Percentiles rank a stretch among this genome's conserved stretches.
phyloP scores from a whole-genome alignment of 2,113 vertebrate species.

The Conger conger region DNA sequence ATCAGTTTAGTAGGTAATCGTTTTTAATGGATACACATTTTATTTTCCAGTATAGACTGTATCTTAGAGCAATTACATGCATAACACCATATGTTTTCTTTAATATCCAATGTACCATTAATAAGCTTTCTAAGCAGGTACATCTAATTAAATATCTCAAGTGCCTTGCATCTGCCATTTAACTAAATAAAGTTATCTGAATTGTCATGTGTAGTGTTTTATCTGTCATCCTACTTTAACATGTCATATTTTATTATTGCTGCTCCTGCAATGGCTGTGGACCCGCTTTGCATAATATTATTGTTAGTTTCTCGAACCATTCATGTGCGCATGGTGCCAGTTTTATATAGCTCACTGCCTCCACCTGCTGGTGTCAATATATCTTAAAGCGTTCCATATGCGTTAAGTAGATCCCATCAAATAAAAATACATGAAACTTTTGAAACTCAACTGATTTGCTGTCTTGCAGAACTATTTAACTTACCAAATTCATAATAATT shows the following conservation, averaged over 20 bases:
- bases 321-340: background rate
- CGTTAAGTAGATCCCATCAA: background rate
- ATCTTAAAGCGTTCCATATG: background rate
- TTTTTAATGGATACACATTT: slow-evolving; percentile 52
- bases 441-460: background rate
- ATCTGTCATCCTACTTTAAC: background rate
- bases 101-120: slow-evolving; percentile 39
- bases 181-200: slow-evolving; percentile 79
- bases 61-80: slow-evolving; percentile 50
- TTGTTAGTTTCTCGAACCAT: background rate
- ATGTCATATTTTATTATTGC: background rate
- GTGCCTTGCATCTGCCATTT: slow-evolving; percentile 86
- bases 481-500: background rate
- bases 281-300: background rate
- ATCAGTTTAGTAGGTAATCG: slow-evolving; percentile 52
- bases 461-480: background rate
- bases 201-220: slow-evolving; percentile 39
- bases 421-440: background rate
- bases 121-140: slow-evolving; percentile 43
- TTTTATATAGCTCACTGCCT: background rate
- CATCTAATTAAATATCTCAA: slow-evolving; percentile 80
- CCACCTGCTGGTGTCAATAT: slow-evolving; percentile 12
- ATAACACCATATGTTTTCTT: slow-evolving; percentile 48
- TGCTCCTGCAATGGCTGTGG: background rate
- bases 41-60: slow-evolving; percentile 54